Conservation (phyloP, 2,888 invertebrate genomes). For the Oscheius sp. region DNA sequence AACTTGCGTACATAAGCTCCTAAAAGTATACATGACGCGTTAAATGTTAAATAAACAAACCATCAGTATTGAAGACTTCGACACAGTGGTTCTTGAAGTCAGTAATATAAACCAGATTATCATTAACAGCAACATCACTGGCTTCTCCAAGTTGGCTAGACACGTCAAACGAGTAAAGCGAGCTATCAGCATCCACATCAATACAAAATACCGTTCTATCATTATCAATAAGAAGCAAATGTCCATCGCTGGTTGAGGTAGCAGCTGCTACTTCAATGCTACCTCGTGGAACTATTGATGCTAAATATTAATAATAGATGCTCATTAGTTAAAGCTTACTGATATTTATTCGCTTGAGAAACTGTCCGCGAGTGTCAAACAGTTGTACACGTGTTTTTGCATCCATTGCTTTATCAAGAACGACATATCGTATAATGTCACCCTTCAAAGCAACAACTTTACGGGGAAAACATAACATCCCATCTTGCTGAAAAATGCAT, state of each 20-base stretch:
- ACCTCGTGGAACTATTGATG: conserved; percentile 49
- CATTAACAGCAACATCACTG: conserved; percentile 65
- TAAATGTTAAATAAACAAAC: conserved; percentile 53
- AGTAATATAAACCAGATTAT: conserved; percentile 63
- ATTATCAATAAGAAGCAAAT: conserved; percentile 64
- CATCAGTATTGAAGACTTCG: conserved; percentile 63
- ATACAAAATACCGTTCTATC: conserved; percentile 54
- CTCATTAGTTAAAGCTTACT: conserved; percentile 30
- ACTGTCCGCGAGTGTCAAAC: conserved; percentile 58
- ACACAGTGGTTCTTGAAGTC: conserved; percentile 69
- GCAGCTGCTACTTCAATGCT: conserved; percentile 58
- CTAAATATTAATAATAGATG: too few species aligned
- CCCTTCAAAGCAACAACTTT: conserved; percentile 60
- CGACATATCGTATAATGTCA: conserved; percentile 52
- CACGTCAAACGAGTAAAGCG: conserved; percentile 56
- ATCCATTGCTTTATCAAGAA: conserved; percentile 57
- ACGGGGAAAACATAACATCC: conserved; percentile 65
- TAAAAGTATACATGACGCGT: too few species aligned
- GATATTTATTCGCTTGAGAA: conserved; percentile 56
- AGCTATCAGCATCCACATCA: conserved; percentile 52
- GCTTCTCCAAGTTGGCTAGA: conserved; percentile 58
- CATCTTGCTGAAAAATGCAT: conserved; percentile 51
- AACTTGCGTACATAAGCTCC: conserved; percentile 50
- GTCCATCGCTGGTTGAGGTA: conserved; percentile 52
- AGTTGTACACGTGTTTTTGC: conserved; percentile 57